These are phyloP conservation scores for Ramphastos sulfuratus DNA, from an alignment of 2,113 vertebrate species.

Conservation along the genomic window DNA sequence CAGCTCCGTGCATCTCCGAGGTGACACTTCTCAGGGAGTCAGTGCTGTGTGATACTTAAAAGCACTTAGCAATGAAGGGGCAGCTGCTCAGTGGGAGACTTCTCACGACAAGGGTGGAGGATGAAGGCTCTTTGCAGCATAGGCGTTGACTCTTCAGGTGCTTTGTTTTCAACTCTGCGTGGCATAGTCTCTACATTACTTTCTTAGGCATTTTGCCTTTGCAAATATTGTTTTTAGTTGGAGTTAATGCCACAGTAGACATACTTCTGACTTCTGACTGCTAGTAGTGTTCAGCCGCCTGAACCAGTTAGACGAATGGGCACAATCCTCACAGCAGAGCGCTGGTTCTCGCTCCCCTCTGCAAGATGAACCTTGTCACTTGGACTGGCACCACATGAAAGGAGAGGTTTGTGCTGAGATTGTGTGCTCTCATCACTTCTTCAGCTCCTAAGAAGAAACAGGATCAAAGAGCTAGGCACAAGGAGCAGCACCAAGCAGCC, in stretches of 20 bases:
- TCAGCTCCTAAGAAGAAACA: not conserved
- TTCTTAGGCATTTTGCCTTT: not conserved
- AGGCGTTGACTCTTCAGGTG: not conserved
- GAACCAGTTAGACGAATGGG: not conserved
- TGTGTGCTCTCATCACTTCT: not conserved
- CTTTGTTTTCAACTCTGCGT: not conserved
- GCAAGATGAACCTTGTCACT: not conserved
- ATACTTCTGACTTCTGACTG: not conserved
- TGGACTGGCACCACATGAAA: rapidly evolving
- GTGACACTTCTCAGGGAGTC: not conserved
- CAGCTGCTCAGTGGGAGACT: not conserved
- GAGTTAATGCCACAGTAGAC: not conserved
- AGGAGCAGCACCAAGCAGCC: rapidly evolving
- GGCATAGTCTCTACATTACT: not conserved
- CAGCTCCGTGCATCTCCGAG: not conserved
- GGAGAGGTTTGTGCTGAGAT: not conserved
- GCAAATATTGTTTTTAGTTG: not conserved
- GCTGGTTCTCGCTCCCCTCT: rapidly evolving
- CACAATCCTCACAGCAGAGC: rapidly evolving
- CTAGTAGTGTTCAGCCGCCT: not conserved
- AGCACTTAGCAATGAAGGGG: not conserved
- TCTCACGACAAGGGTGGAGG: not conserved
- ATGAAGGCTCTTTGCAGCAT: not conserved
- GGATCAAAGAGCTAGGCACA: not conserved
- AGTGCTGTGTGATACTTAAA: not conserved